Evolutionary conservation across 2,113 vertebrate species (phyloP), one percentile per base, ranked within the genome.

Genomic region (Poeciliopsis retropinna): DNA sequence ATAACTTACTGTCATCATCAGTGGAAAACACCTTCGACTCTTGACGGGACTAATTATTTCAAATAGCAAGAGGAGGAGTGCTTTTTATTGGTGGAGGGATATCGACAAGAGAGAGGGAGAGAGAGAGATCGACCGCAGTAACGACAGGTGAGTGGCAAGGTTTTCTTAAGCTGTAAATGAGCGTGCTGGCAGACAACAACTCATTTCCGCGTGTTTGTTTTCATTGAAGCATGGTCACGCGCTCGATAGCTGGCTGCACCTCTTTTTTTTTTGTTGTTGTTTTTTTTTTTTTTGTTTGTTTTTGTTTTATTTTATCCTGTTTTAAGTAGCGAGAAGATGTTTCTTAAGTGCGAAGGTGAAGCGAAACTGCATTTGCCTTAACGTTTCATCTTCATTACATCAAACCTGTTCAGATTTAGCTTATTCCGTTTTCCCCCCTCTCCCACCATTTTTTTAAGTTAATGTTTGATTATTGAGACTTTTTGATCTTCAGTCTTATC

Each of bases 1-100:
- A 93, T 91, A 88, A 92, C 89, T 89, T 81, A 84, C 91, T 93
- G 92, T 93, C 92, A 93, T 89, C 89, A 70, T 84, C 80, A 74
- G 89, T 28, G 66, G 79, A 66, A 89, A 88, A 83, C 84, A 65
- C 72, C 87, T 85, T 81, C 82, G 75, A 5, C 13, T 72, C 68
- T 73, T 89, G 68, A 91, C 86, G 31, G 92, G 87, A 93, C 84
- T 92, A 91, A 91, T 93, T 89, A 70, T 85, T 90, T 73, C 60
- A 81, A 82, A 85, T 88, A 75, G 78, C 60, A 75, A 79, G 76
- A 85, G 86, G 78, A 86, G 86, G 79, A 86, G 85, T 75, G 85
- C 85, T 86, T 76, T 37, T 25, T 60, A 30, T 17, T 41, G 9
- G 51, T 6, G 25, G 17, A 10, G 22, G 51, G 17, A 17, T 2